Percentiles rank a stretch among this genome's conserved stretches.
These are phyloP conservation scores for Pseudorasbora parva DNA, from an alignment of 2,113 vertebrate species.

Conservation along the genomic window DNA sequence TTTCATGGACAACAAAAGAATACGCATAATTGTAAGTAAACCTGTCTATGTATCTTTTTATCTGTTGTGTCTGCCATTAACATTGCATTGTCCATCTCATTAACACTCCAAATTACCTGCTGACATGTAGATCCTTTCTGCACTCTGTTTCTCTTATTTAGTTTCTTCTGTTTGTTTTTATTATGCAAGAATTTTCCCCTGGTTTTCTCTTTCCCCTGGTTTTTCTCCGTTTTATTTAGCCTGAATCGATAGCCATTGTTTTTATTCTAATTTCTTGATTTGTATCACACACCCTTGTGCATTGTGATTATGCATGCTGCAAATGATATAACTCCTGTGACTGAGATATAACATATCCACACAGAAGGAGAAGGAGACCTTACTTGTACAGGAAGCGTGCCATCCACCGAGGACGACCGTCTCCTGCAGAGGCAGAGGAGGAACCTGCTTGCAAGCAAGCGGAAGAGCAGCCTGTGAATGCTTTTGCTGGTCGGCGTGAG, in stretches of 20 bases:
- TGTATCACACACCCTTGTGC: constrained; percentile 33
- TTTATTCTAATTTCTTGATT: constrained; percentile 49
- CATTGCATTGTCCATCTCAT: constrained; percentile 61
- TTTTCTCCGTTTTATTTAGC: constrained; percentile 63
- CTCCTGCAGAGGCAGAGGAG: constrained; percentile 71
- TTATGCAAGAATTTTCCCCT: constrained; percentile 63
- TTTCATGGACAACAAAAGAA: constrained; percentile 81
- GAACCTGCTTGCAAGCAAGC: not conserved
- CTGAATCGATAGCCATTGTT: constrained; percentile 52
- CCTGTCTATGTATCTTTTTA: constrained; percentile 69
- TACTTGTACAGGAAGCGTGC: constrained; percentile 81
- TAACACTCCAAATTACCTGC: constrained; percentile 8
- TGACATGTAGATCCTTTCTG: constrained; percentile 17
- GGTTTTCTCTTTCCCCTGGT: constrained; percentile 47
- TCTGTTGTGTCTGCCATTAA: constrained; percentile 62
- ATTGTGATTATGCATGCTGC: not conserved
- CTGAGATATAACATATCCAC: constrained; percentile 40
- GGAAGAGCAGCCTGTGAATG: constrained; percentile 58
- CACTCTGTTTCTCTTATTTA: constrained; percentile 32
- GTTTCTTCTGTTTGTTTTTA: constrained; percentile 52
- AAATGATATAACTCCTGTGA: not conserved
- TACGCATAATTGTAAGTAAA: constrained; percentile 80
- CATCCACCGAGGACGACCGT: constrained; percentile 76
- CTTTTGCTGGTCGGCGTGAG: constrained; percentile 82
- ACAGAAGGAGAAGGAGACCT: constrained; percentile 78